phyloP scores from a whole-genome alignment of 2,888 invertebrate genomes.

The Macaria notata region DNA sequence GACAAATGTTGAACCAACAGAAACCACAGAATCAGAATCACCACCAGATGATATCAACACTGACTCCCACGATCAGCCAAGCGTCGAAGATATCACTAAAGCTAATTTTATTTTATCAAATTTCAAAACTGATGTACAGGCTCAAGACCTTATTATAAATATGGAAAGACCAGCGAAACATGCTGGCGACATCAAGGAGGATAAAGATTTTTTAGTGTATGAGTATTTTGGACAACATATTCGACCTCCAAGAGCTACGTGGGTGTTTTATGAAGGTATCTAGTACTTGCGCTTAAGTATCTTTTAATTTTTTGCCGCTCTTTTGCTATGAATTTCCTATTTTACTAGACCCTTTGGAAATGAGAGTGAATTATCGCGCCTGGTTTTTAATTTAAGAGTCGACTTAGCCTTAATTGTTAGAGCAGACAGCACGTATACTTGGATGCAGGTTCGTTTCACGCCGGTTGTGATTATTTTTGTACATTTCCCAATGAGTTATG shows the following conservation, averaged over 20 bases:
- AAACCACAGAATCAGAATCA: neutral
- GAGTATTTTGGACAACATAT: slow-evolving; percentile 8
- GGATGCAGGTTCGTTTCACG: too few relatives aligned
- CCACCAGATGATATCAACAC: slow-evolving; percentile 2
- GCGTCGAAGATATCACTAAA: slow-evolving; percentile 10
- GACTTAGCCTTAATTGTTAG: too few relatives aligned
- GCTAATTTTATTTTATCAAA: slow-evolving; percentile 13
- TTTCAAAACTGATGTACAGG: slow-evolving; percentile 8
- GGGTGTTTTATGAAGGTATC: slow-evolving; percentile 20
- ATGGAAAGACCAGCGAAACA: slow-evolving; percentile 2
- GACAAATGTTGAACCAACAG: neutral
- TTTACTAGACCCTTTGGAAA: too few relatives aligned
- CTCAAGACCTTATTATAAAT: slow-evolving; percentile 17
- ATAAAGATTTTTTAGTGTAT: slow-evolving; percentile 8
- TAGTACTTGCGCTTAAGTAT: too few relatives aligned
- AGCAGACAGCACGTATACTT: too few relatives aligned
- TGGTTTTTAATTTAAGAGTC: too few relatives aligned
- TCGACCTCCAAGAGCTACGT: slow-evolving; percentile 6
- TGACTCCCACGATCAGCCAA: slow-evolving; percentile 14
- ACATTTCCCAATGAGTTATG: too few relatives aligned
- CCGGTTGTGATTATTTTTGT: too few relatives aligned
- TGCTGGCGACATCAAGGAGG: neutral
- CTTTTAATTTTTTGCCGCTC: too few relatives aligned
- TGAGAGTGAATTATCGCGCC: too few relatives aligned
- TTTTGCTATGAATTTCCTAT: too few relatives aligned